phyloP scores from a whole-genome alignment of 2,888 invertebrate genomes.

The Cataglyphis livida region DNA sequence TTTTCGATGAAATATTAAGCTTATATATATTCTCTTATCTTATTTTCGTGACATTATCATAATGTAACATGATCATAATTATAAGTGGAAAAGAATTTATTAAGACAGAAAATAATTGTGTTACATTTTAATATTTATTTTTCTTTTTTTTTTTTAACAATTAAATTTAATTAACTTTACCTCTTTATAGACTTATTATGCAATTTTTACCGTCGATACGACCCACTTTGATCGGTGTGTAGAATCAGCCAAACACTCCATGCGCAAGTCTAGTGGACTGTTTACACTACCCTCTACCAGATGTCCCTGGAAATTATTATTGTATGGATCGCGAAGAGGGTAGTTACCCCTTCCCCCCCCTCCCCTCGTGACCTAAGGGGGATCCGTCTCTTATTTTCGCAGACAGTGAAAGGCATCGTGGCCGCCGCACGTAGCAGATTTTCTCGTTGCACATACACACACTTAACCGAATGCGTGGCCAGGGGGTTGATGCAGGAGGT shows the following conservation, averaged over 20 bases:
- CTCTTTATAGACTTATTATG: background rate
- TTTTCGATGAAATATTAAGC: background rate
- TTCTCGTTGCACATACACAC: constrained; percentile 44
- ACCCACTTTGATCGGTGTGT: background rate
- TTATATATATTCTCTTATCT: background rate
- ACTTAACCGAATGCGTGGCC: constrained; percentile 1
- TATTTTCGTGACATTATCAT: background rate
- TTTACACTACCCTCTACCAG: constrained; percentile 54
- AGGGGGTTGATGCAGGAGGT: constrained; percentile 13
- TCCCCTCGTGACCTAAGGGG: constrained; percentile 32
- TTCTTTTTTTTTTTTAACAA: background rate
- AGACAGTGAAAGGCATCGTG: constrained; percentile 48
- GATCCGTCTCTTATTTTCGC: constrained; percentile 47
- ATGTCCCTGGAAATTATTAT: constrained; percentile 54
- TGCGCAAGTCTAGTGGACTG: constrained; percentile 24
- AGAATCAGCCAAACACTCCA: background rate
- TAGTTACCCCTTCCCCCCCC: constrained; percentile 53
- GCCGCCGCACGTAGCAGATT: constrained; percentile 50
- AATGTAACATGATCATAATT: background rate
- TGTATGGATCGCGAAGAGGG: constrained; percentile 71
- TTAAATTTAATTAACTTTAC: background rate
- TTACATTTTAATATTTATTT: background rate
- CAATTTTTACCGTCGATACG: constrained; percentile 2
- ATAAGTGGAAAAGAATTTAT: background rate
- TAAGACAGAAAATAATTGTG: background rate